Conservation (phyloP, 2,113 vertebrate genomes). For the Callospermophilus lateralis region DNA sequence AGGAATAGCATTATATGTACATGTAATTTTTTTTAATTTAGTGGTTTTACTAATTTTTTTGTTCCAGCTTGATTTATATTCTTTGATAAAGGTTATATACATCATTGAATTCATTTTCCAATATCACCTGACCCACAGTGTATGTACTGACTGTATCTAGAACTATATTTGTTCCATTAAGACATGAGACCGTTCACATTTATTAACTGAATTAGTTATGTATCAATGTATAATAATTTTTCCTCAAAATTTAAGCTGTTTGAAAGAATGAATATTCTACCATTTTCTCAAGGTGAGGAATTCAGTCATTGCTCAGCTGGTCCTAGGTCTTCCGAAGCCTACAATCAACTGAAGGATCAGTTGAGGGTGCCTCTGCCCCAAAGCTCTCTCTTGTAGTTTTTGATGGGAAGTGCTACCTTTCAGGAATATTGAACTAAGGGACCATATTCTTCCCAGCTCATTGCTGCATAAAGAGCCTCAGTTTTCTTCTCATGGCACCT, state of each 20-base stretch:
- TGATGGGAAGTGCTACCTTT: too few relatives aligned
- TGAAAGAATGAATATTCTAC: background rate
- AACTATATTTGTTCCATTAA: background rate
- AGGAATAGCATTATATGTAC: background rate
- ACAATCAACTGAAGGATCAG: background rate
- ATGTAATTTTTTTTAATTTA: background rate
- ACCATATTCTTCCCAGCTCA: too few relatives aligned
- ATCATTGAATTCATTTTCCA: background rate
- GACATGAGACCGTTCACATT: background rate
- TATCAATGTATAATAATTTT: background rate
- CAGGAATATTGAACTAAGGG: too few relatives aligned
- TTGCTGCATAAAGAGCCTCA: background rate
- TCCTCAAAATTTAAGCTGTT: background rate
- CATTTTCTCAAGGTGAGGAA: background rate
- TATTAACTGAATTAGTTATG: background rate
- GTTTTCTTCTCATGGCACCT: background rate
- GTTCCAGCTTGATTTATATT: background rate
- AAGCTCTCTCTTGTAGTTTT: too few relatives aligned
- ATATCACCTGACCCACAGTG: background rate
- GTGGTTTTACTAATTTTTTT: background rate
- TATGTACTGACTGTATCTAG: background rate
- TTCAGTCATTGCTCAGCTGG: background rate
- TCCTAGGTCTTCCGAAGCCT: background rate
- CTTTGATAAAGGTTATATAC: background rate
- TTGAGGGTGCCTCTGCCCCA: background rate